Percentiles rank a stretch among this genome's conserved stretches.
phyloP scores from a whole-genome alignment of 2,113 vertebrate genomes.

The Balaeniceps rex region DNA sequence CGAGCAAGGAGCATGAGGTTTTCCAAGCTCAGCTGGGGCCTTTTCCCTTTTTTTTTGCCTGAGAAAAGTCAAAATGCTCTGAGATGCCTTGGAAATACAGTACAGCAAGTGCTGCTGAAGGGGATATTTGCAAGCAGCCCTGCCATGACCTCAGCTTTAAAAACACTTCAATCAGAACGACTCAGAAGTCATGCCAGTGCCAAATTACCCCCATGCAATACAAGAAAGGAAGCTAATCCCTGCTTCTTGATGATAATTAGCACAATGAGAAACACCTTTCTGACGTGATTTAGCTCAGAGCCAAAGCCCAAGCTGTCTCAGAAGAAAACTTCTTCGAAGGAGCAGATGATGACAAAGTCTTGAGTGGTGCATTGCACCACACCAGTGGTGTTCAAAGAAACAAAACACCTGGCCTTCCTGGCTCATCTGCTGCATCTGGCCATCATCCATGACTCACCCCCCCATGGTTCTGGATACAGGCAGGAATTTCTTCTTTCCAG shows the following conservation, averaged over 20 bases:
- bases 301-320: background rate
- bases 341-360: background rate
- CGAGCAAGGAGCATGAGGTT: background rate
- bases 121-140: conserved; percentile 40
- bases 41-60: background rate
- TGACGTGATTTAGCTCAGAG: background rate
- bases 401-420: background rate
- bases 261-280: conserved; percentile 46
- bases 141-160: conserved; percentile 48
- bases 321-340: background rate
- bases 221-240: conserved; percentile 17
- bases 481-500: background rate
- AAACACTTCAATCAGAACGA: conserved; percentile 8
- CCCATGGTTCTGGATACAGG: background rate
- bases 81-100: conserved; percentile 19
- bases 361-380: background rate
- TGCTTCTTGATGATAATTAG: conserved; percentile 18
- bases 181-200: conserved; percentile 19
- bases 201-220: conserved; percentile 28
- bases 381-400: background rate
- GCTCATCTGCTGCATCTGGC: background rate
- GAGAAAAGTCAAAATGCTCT: conserved; percentile 31
- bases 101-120: conserved; percentile 6
- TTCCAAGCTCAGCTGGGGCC: conserved; percentile 51
- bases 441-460: background rate